Conservation (phyloP, 2,113 vertebrate species). For the Thermophis baileyi region DNA sequence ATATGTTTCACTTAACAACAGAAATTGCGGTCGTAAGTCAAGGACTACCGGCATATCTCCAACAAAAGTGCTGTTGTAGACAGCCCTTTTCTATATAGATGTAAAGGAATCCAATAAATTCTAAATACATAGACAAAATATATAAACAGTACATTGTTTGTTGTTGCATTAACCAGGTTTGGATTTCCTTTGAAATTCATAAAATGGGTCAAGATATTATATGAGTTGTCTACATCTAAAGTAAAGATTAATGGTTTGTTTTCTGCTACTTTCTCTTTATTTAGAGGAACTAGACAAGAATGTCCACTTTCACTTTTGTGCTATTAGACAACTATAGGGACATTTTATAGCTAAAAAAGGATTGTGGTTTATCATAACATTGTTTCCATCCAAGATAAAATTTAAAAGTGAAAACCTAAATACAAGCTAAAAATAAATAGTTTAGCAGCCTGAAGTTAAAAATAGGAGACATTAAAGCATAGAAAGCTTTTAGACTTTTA, state of each 20-base stretch:
- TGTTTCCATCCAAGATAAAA: background rate
- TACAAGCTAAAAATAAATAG: background rate
- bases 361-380: background rate
- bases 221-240: background rate
- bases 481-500: background rate
- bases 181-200: background rate
- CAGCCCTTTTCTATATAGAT: background rate
- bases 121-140: background rate
- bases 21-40: background rate
- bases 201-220: background rate
- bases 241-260: background rate
- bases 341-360: background rate
- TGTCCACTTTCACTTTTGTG: background rate
- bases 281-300: background rate
- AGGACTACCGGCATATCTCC: background rate
- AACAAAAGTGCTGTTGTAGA: background rate
- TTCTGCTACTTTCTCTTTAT: background rate
- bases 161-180: background rate
- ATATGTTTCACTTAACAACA: background rate
- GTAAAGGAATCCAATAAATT: background rate
- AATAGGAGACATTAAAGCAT: background rate
- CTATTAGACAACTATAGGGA: background rate
- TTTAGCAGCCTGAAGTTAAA: background rate
- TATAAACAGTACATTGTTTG: background rate
- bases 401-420: background rate